Base-by-base conservation (phyloP, 2,888 invertebrate genomes). In the Anoplius nigerrimus region DNA sequence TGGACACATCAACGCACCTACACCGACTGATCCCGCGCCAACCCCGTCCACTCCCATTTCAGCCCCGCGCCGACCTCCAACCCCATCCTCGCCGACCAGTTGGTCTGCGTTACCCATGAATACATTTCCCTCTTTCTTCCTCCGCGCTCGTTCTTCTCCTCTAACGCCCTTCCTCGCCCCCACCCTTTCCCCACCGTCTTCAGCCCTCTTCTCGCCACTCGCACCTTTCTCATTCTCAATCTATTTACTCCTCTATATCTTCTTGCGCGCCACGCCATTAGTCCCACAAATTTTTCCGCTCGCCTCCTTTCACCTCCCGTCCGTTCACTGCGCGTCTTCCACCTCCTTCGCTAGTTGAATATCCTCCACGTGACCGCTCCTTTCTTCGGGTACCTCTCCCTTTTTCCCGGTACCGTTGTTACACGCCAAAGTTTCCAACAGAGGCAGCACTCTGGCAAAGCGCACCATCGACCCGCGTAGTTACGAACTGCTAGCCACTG, bases 391-490 rank as follows among this genome's bases (percentile, higher is more conserved):
- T 6, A 8, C 42, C 11, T 15, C 48, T 15, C 27, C 22, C 27
- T 45, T 27, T 56, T 55, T 21, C 27, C 15, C 27, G 24, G 42
- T 43, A n/a, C 21, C 21, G 51, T 69, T 20, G 53, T 42, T 54
- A 42, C 59, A 56, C 65, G 55, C 61, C 67, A 62, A 65, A 60
- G 62, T 71, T 45, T 62, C 64, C 64, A 62, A 22, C 58, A 69
- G 59, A 51, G 56, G 59, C 80, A 54, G 55, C 67, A 55, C 71
- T 67, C 51, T 55, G 58, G 46, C 24, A 51, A 61, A 60, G 53
- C 56, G 68, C 70, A 76, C 71, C 76, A 59, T 69, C 69, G 71
- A 74, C 69, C 74, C 74, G 74, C 74, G 68, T 76, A 72, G 79
- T 80, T 79, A 76, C 80, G 65, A 74, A 74, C 72, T 69, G 63